phyloP scores from a whole-genome alignment of 1,140 invertebrate genomes.

The Philotrypesis tridentata region DNA sequence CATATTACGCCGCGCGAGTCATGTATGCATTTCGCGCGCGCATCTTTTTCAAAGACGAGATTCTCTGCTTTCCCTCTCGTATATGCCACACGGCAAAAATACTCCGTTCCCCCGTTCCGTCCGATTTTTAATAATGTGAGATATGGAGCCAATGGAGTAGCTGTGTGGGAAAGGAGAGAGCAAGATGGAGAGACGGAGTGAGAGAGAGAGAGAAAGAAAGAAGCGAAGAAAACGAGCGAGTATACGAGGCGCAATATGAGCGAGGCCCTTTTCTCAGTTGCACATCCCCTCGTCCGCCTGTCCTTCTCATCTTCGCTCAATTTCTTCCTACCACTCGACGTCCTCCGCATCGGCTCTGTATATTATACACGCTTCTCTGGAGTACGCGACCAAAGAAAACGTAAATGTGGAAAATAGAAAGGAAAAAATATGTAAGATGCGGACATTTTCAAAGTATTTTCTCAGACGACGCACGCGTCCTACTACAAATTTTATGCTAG shows the following conservation, averaged over 20 bases:
- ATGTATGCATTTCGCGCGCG: constrained; percentile 36
- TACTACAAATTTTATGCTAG: no score
- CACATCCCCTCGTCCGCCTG: constrained; percentile 17
- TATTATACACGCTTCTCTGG: not conserved
- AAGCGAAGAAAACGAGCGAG: not conserved
- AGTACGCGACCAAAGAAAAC: not conserved
- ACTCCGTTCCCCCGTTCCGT: not conserved
- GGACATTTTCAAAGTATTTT: no score
- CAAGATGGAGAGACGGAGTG: no score
- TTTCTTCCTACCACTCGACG: not conserved
- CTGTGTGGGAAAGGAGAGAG: no score
- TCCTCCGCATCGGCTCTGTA: no score
- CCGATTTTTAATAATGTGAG: constrained; percentile 53
- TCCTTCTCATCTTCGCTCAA: not conserved
- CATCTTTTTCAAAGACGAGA: constrained; percentile 30
- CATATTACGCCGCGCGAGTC: constrained; percentile 35
- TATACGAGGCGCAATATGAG: constrained; percentile 29
- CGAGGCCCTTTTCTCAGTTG: constrained; percentile 7
- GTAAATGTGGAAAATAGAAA: not conserved
- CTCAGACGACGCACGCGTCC: no score
- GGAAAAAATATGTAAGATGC: not conserved
- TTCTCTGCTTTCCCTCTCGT: not conserved
- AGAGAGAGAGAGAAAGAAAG: not conserved
- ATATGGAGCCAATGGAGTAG: constrained; percentile 31
- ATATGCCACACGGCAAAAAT: not conserved